These are phyloP conservation scores for Listronotus oregonensis DNA, from an alignment of 1,140 invertebrate genomes.

Conservation along the genomic window DNA sequence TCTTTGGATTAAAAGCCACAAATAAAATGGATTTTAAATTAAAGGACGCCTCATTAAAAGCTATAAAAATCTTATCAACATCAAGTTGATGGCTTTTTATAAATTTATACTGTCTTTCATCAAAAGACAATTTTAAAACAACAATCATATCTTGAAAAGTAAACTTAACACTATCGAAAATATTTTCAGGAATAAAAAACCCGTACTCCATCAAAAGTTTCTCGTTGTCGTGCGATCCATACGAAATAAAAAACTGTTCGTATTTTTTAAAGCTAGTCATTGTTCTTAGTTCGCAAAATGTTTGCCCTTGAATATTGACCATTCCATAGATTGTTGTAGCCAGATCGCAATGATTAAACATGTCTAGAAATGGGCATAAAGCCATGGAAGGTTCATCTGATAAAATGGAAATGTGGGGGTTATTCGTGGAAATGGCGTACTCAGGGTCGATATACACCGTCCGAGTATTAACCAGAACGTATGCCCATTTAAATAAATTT, in stretches of 20 bases:
- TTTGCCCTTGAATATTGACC: constrained; percentile 52
- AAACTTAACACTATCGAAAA: constrained; percentile 64
- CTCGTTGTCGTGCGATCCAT: constrained; percentile 71
- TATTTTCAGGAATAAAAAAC: constrained; percentile 69
- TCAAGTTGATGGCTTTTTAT: constrained; percentile 59
- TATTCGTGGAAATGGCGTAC: constrained; percentile 44
- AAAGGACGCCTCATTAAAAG: constrained; percentile 55
- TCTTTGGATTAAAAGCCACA: constrained; percentile 44
- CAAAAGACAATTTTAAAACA: constrained; percentile 48
- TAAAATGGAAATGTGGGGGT: constrained; percentile 42
- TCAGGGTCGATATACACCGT: constrained; percentile 63
- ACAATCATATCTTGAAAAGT: constrained; percentile 57
- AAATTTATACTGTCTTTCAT: constrained; percentile 58
- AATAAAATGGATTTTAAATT: constrained; percentile 57
- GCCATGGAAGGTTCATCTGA: constrained; percentile 65
- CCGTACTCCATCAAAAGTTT: constrained; percentile 77
- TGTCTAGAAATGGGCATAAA: constrained; percentile 77
- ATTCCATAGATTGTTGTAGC: constrained; percentile 61
- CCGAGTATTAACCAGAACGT: constrained; percentile 78
- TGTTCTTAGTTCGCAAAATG: constrained; percentile 62
- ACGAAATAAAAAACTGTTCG: constrained; percentile 76
- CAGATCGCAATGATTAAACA: constrained; percentile 73
- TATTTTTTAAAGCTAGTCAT: constrained; percentile 57
- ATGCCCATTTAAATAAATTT: constrained; percentile 62
- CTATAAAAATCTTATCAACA: constrained; percentile 55